Conservation (phyloP, 1,140 invertebrate genomes). For the Heliconius nattereri region DNA sequence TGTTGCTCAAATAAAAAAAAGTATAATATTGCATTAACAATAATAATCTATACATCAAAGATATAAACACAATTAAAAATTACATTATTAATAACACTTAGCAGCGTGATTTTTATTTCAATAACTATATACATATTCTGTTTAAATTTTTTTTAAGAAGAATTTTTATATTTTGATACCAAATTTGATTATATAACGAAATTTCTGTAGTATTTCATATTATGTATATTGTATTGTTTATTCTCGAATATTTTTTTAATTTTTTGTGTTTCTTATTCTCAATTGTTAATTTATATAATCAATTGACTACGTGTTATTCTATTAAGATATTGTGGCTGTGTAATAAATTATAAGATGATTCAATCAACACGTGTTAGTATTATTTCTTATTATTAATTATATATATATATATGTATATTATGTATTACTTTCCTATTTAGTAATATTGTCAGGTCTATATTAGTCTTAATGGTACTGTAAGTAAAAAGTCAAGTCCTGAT, state of each 20-base stretch:
- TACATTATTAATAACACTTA: no score
- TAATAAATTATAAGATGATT: slow-evolving; percentile 40
- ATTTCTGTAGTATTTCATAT: background rate
- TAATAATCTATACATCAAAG: no score
- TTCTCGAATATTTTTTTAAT: background rate
- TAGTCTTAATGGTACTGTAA: no score
- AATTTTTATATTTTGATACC: slow-evolving; percentile 1
- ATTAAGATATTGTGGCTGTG: slow-evolving; percentile 43
- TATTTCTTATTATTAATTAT: background rate
- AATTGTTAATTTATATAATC: slow-evolving; percentile 15
- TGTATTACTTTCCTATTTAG: background rate
- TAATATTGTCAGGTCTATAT: no score
- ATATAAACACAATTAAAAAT: no score
- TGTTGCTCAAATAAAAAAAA: no score
- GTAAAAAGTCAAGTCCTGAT: no score
- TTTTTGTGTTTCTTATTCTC: slow-evolving; percentile 5
- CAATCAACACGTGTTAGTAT: slow-evolving; percentile 18
- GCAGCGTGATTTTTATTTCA: no score
- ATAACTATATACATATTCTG: no score
- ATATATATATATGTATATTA: background rate
- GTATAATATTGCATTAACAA: no score
- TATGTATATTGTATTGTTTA: slow-evolving; percentile 1
- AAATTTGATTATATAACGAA: background rate
- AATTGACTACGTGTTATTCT: slow-evolving; percentile 24
- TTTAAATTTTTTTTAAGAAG: background rate